Evolutionary conservation across 2,797 vertebrate species (phyloP).

Genomic region (Cheracebus regulus): DNA sequence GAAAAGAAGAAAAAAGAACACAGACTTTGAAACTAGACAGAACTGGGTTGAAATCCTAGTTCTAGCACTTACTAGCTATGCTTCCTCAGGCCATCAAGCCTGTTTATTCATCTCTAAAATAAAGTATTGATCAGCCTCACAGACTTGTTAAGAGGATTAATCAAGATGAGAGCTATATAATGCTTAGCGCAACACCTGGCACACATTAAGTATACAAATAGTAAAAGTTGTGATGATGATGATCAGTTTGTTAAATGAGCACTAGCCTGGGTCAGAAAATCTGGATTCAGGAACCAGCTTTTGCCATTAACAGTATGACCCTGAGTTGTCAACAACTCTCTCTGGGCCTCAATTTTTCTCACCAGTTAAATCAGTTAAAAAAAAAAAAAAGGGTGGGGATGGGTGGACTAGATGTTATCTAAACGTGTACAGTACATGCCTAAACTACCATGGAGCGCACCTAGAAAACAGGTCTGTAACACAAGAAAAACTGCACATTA

Average conservation of each 20-base stretch:
- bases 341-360: not conserved
- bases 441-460: not conserved
- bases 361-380: not conserved
- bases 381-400: not conserved
- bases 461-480: not conserved
- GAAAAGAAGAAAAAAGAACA: not conserved
- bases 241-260: not conserved
- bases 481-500: not conserved
- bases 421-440: not conserved
- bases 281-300: not conserved
- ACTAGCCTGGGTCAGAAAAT: not conserved
- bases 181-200: not conserved
- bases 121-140: not conserved
- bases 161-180: not conserved
- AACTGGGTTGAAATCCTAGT: not conserved
- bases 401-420: not conserved
- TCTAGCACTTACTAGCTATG: not conserved
- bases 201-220: not conserved
- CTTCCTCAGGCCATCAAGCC: not conserved
- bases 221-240: not conserved
- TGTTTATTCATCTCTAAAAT: not conserved
- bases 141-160: not conserved
- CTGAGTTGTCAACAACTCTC: not conserved
- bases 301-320: not conserved
- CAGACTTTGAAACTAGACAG: not conserved